Evolutionary conservation across 2,888 invertebrate genomes (phyloP).

Genomic region (Isotomurus palustris): DNA sequence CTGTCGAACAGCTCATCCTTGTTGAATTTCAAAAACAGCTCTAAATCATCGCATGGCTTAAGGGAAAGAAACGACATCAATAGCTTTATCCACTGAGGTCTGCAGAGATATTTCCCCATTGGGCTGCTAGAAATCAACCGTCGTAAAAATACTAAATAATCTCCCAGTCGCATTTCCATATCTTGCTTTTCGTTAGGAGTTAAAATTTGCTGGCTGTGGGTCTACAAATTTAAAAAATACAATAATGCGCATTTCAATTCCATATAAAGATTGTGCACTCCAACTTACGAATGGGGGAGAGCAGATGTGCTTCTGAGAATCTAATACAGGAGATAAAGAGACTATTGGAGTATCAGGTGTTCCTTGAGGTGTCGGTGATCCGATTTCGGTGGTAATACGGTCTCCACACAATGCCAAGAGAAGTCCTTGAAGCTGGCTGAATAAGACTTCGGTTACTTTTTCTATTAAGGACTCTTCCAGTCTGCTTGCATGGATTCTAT

Average conservation of each 20-base stretch:
- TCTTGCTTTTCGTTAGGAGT: constrained; percentile 43
- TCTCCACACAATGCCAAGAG: constrained; percentile 39
- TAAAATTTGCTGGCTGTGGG: constrained; percentile 15
- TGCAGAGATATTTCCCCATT: constrained; percentile 53
- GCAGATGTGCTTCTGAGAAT: constrained; percentile 33
- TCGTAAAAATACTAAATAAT: constrained; percentile 57
- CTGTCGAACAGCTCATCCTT: constrained; percentile 34
- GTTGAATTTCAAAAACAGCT: constrained; percentile 39
- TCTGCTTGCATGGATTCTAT: constrained; percentile 54
- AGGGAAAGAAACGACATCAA: constrained; percentile 52
- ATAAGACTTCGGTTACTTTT: constrained; percentile 55
- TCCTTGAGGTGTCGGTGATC: constrained; percentile 39
- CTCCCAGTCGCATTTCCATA: constrained; percentile 53
- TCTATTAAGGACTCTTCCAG: constrained; percentile 54
- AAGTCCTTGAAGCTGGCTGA: constrained; percentile 52
- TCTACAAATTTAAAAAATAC: not conserved
- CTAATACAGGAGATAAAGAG: constrained; percentile 38
- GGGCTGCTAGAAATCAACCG: constrained; percentile 54
- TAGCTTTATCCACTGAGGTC: constrained; percentile 55
- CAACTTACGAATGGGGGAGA: constrained; percentile 21
- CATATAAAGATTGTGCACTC: not conserved
- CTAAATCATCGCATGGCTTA: constrained; percentile 43
- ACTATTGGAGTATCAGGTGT: constrained; percentile 45
- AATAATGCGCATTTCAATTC: not conserved
- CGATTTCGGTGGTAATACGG: constrained; percentile 39